Conservation (phyloP, 2,888 invertebrate species). For the Leptinotarsa rubiginosa region DNA sequence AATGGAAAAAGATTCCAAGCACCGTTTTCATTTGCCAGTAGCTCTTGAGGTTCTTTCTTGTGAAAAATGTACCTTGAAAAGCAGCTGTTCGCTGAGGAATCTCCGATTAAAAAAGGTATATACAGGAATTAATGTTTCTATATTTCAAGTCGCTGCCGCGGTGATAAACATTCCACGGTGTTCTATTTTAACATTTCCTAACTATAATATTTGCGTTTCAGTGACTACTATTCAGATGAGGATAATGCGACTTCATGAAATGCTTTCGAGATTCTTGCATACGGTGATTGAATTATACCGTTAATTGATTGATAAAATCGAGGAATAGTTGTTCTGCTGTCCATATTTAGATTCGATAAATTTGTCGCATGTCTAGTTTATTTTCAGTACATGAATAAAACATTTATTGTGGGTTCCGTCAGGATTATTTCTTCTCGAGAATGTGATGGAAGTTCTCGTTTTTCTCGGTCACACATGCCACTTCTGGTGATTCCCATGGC, state of each 20-base stretch:
- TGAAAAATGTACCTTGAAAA: background rate
- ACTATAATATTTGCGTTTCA: constrained; percentile 27
- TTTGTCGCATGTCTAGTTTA: constrained; percentile 13
- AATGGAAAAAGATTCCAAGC: no score
- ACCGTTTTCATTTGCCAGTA: no score
- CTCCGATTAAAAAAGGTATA: background rate
- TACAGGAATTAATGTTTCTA: constrained; percentile 2
- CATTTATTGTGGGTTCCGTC: constrained; percentile 3
- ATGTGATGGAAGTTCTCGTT: background rate
- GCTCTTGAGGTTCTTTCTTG: background rate
- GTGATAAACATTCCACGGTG: constrained; percentile 23
- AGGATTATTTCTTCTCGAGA: background rate
- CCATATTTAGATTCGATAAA: constrained; percentile 8
- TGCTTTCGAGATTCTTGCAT: constrained; percentile 6
- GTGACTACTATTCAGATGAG: constrained; percentile 14
- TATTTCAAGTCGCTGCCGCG: background rate
- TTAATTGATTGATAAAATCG: constrained; percentile 13
- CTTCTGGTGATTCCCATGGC: background rate
- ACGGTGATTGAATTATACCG: constrained; percentile 16
- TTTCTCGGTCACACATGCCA: background rate
- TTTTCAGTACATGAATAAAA: background rate
- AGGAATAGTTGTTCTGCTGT: constrained; percentile 1
- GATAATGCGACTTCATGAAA: background rate
- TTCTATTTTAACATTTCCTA: constrained; percentile 27
- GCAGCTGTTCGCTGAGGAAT: constrained; percentile 1